A percentile compares a stretch with the other conserved stretches of the same genome.
Evolutionary conservation across 2,113 vertebrate species (phyloP).

Genomic region (Pachypanchax playfairii): DNA sequence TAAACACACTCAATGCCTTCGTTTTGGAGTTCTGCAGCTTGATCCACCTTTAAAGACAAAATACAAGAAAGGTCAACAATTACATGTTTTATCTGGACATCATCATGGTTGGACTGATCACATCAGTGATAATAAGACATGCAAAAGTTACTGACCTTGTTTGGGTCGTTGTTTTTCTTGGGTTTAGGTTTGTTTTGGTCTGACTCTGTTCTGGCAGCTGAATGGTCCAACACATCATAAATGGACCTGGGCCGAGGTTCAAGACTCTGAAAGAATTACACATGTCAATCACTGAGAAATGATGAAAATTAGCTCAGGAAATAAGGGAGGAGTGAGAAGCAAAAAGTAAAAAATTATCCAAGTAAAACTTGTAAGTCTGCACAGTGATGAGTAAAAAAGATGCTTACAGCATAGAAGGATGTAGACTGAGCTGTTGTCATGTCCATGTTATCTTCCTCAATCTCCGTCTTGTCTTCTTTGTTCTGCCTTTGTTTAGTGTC

Average conservation of each 20-base stretch:
- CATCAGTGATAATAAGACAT: background rate
- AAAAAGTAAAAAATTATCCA: background rate
- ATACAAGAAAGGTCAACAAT: slow-evolving; percentile 12
- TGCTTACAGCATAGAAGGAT: slow-evolving; percentile 69
- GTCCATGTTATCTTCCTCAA: background rate
- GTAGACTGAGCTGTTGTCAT: slow-evolving; percentile 24
- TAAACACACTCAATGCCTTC: slow-evolving; percentile 75
- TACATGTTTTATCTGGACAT: background rate
- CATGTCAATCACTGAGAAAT: slow-evolving; percentile 26
- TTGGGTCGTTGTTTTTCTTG: slow-evolving; percentile 4
- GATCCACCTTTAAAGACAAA: slow-evolving; percentile 54
- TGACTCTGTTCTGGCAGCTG: slow-evolving; percentile 9
- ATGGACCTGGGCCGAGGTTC: slow-evolving; percentile 64
- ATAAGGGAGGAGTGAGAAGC: background rate
- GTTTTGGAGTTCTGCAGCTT: slow-evolving; percentile 18
- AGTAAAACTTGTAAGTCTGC: background rate
- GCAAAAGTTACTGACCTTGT: slow-evolving; percentile 37
- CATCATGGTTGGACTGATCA: background rate
- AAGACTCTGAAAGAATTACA: slow-evolving; percentile 63
- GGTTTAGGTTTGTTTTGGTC: slow-evolving; percentile 10
- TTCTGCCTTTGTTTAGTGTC: slow-evolving; percentile 23
- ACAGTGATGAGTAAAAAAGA: background rate
- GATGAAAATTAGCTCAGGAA: background rate
- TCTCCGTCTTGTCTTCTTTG: slow-evolving; percentile 9
- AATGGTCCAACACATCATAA: slow-evolving; percentile 72